Conservation (phyloP, 1,140 invertebrate species). For the Chelonus insularis region DNA sequence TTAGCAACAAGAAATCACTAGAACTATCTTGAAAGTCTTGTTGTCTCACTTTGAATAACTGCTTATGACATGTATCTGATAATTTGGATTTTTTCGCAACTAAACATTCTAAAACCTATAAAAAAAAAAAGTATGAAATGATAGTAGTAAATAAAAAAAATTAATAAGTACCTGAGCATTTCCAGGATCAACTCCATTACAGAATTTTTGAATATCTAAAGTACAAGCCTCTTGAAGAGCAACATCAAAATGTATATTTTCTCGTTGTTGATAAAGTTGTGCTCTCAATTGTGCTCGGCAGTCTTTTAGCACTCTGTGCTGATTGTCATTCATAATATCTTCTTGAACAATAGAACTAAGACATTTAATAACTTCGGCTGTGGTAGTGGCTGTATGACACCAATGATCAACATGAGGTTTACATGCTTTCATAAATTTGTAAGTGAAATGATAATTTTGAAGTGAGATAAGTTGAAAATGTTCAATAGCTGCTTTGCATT, state of each 20-base stretch:
- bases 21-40: conserved; percentile 84
- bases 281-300: conserved; percentile 86
- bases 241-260: conserved; percentile 84
- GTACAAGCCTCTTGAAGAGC: conserved; percentile 74
- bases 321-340: conserved; percentile 79
- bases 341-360: conserved; percentile 87
- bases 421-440: conserved; percentile 94
- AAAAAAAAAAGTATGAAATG: conserved; percentile 28
- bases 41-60: conserved; percentile 81
- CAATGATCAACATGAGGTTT: conserved; percentile 78
- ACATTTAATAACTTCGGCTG: conserved; percentile 87
- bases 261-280: conserved; percentile 86
- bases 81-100: conserved; percentile 72
- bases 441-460: conserved; percentile 93
- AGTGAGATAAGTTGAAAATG: conserved; percentile 91
- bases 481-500: conserved; percentile 92
- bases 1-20: conserved; percentile 82
- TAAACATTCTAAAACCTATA: conserved; percentile 84
- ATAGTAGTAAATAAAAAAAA: no score
- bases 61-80: conserved; percentile 72
- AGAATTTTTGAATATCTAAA: conserved; percentile 77
- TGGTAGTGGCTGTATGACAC: conserved; percentile 78
- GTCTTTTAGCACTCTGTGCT: conserved; percentile 78
- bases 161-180: conserved; percentile 68
- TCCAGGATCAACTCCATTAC: conserved; percentile 72